Base-by-base conservation (phyloP, 2,797 vertebrate genomes). In the Melanotaenia boesemani region DNA sequence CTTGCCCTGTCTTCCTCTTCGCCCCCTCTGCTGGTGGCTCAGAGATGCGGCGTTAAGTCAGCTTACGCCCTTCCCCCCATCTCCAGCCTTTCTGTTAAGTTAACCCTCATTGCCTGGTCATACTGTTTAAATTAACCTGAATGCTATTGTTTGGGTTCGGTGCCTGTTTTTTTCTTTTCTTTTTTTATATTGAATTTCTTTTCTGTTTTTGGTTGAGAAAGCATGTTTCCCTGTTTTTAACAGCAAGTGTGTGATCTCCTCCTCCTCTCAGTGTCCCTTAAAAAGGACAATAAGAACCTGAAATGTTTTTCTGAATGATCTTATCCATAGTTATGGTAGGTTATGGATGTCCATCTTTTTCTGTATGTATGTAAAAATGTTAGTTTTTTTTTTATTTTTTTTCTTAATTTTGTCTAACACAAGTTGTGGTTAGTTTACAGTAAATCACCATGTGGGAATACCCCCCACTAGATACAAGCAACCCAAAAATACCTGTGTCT, bases 1-100 rank as follows among this genome's bases (percentile, higher is more conserved):
- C 95, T 96, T 92, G 93, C 95, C 95, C 95, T 92, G 93, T 93
- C 90, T 92, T 93, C 94, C 95, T 95, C 90, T 88, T 87, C 78
- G 81, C 82, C 86, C n/a, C 84, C 90, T 77, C 85, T 77, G 83
- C 89, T 83, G 83, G 85, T 73, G 57, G 67, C 65, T 74, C 24
- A n/a, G 65, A 80, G 72, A 73, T 67, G 59, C 26, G 54, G 63
- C 20, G 81, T 73, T 30, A 24, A 58, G 56, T 67, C 72, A 37
- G 73, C 77, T 77, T 37, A 72, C 41, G 20, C 69, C 55, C 13
- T 32, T 44, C 55, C 30, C n/a, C 59, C 79, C 63, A 41, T 91
- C 91, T 88, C 86, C 88, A 90, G 87, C 82, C 88, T 88, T 85
- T 82, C 82, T 82, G 72, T 91, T 92, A 75, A 71, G 87, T 90